Evolutionary conservation across 2,888 invertebrate species (phyloP), one percentile per base, ranked within the genome.

Genomic region (Caenorhabditis sp.): DNA sequence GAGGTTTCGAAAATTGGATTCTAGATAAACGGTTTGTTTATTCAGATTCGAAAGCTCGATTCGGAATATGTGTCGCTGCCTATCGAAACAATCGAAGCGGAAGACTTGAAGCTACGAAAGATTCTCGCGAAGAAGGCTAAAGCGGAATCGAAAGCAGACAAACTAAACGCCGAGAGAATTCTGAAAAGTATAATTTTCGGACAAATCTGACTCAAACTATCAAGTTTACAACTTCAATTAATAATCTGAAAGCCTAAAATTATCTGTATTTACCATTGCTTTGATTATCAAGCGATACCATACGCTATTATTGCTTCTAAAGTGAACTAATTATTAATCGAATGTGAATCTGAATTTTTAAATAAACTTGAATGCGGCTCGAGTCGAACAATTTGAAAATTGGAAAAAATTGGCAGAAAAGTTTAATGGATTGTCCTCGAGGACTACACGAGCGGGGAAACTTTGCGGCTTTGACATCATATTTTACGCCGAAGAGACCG

Each of bases 241-340:
- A 28, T 58, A 58, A 70, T 26, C n/a, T 56, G 19, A 70, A 72
- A 72, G 41, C 31, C 51, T 54, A 54, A 41, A 14, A 51, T 68
- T 41, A 38, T 68, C 51, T 61, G 51, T 69, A n/a, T n/a, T n/a
- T n/a, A 28, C 49, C 28, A 38, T 64, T 31, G 24, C 8, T 5
- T 26, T 51, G 22, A 8, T 8, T 35, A 56, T 66, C 44, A 22
- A 47, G 22, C 47, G 28, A 68, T 76, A 16, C 47, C 12, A 51
- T n/a, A 54, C 22, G 14, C n/a, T 61, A 69, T 77, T 63, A 61
- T 77, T 44, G 61, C 69, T 77, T 70, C 51, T 16, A 77, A 77
- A 77, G 77, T 63, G 10, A 61, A 69, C 44, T 61, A 69, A 76
- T 44, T 38, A 64, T 35, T 35, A 6, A 10, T 10, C 6, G 12